Percentiles rank a stretch among this genome's conserved stretches.
These are phyloP conservation scores for Ailurus styani DNA, from an alignment of 2,113 vertebrate genomes.

Conservation along the genomic window DNA sequence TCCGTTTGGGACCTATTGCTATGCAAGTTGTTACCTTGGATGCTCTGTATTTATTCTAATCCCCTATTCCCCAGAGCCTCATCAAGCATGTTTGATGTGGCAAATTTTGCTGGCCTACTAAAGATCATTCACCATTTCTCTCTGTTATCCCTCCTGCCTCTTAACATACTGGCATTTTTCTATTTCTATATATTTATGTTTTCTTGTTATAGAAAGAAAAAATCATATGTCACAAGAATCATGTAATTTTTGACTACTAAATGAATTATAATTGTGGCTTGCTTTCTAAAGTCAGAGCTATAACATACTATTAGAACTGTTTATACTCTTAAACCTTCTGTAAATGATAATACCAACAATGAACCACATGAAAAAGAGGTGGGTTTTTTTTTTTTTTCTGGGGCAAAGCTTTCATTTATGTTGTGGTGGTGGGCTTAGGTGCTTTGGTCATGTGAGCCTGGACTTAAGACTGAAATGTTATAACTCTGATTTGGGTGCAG, in stretches of 20 bases:
- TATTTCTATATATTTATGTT: background rate
- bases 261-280: background rate
- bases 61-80: background rate
- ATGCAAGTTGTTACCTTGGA: background rate
- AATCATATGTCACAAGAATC: background rate
- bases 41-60: constrained; percentile 6
- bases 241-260: background rate
- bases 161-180: background rate
- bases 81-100: background rate
- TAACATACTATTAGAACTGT: background rate
- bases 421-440: background rate
- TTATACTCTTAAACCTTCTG: background rate
- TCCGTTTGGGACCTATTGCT: background rate
- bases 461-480: background rate
- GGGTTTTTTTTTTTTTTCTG: background rate
- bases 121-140: background rate
- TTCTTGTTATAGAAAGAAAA: constrained; percentile 9
- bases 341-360: background rate
- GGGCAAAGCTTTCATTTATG: background rate
- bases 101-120: background rate
- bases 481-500: background rate
- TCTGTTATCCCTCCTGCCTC: background rate
- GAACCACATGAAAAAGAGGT: background rate
- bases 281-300: constrained; percentile 12
- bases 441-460: background rate